These are phyloP conservation scores for Ahaetulla prasina DNA, from an alignment of 2,113 vertebrate species.

Conservation along the genomic window DNA sequence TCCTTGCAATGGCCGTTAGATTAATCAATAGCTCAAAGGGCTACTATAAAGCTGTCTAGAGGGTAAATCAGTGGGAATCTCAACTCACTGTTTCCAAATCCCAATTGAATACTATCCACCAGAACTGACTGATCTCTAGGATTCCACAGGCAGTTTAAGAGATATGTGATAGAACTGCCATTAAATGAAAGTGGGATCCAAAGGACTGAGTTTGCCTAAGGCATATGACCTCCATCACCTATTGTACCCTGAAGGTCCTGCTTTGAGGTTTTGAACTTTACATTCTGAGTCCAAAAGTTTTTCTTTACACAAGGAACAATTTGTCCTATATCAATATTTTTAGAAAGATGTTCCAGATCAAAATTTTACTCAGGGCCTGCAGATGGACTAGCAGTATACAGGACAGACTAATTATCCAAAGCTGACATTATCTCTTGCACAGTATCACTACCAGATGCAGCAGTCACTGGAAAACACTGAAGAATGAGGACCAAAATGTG, in stretches of 20 bases:
- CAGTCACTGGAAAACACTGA: conserved; percentile 38
- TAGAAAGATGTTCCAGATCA: conserved; percentile 46
- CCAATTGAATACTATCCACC: not conserved
- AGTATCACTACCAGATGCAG: conserved; percentile 39
- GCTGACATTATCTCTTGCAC: conserved; percentile 54
- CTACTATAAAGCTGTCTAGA: not conserved
- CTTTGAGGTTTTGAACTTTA: conserved; percentile 14
- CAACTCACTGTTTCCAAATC: not conserved
- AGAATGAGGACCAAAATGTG: not conserved
- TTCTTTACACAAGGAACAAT: conserved; percentile 54
- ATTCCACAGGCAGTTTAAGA: conserved; percentile 6
- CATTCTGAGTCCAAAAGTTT: not conserved
- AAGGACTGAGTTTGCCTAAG: conserved; percentile 17
- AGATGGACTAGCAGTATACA: conserved; percentile 53
- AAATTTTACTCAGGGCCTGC: conserved; percentile 61
- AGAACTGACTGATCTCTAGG: conserved; percentile 1
- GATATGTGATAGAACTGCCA: conserved; percentile 33
- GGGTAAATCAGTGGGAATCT: not conserved
- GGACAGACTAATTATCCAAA: conserved; percentile 61
- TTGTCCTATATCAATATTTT: conserved; percentile 55
- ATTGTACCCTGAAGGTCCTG: conserved; percentile 36
- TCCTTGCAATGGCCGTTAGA: not conserved
- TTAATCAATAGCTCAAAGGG: not conserved
- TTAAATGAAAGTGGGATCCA: conserved; percentile 20
- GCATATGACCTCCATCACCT: conserved; percentile 51